Conservation (phyloP, 2,797 vertebrate genomes). For the Sebastes elongatus region DNA sequence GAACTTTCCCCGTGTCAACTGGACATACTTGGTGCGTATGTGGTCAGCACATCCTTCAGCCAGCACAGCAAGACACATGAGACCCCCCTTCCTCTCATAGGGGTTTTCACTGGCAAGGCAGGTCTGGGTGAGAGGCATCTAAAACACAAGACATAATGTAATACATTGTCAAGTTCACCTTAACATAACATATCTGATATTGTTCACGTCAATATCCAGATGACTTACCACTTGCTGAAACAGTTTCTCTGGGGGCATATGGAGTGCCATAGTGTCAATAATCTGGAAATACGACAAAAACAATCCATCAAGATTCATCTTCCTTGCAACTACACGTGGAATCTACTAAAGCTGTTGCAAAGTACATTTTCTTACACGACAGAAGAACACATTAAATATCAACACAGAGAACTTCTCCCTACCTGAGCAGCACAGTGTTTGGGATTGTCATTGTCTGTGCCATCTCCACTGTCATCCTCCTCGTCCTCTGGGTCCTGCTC, state of each 20-base stretch:
- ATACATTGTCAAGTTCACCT: background rate
- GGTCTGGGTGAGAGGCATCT: conserved; percentile 87
- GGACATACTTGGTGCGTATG: conserved; percentile 88
- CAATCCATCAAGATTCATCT: background rate
- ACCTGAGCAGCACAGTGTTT: conserved; percentile 85
- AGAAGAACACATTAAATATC: background rate
- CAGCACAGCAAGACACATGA: conserved; percentile 90
- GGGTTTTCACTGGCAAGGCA: conserved; percentile 84
- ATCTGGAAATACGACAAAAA: conserved; percentile 76
- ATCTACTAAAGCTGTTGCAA: no score
- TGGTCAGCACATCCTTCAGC: conserved; percentile 93
- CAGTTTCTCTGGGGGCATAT: conserved; percentile 91
- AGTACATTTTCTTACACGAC: background rate
- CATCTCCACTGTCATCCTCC: conserved; percentile 82
- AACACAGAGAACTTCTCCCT: background rate
- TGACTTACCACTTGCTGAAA: conserved; percentile 87
- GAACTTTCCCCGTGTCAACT: background rate
- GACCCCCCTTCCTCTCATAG: conserved; percentile 89
- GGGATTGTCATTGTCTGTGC: conserved; percentile 75
- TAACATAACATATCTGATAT: background rate
- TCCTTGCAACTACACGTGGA: background rate
- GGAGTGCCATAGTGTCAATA: conserved; percentile 90
- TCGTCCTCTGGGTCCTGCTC: conserved; percentile 90
- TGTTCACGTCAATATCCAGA: background rate
- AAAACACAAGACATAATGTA: conserved; percentile 3